Base-by-base conservation (phyloP, 2,888 invertebrate genomes). In the Drosophila anceps region DNA sequence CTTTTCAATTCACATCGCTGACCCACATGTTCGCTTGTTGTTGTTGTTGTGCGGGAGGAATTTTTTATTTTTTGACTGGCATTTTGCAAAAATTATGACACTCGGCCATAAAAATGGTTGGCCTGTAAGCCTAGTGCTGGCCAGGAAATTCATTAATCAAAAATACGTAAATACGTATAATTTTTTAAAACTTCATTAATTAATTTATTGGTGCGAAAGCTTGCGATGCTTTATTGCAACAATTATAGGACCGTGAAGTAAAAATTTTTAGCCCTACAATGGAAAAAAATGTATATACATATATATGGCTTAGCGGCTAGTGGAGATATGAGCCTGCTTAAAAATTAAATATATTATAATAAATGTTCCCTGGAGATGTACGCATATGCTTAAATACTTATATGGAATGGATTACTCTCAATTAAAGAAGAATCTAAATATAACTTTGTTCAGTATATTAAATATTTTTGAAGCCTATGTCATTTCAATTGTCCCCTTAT, bases 1-100 rank as follows among this genome's bases (percentile, higher is more conserved):
- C 66, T 88, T 84, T 88, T 70, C 76, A 79, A 81, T 81, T 81
- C 79, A 81, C 63, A 75, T 71, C 66, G 82, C 84, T 84, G 84
- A 84, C 89, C 84, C 79, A 89, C 73, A 84, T 88, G 75, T 77
- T 15, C 54, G 54, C 54, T 65, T 65, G 35, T 48, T 66, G 44
- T 55, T 29, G 18, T 51, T 64, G 27, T 35, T 54, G 55, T 55
- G 77, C 50, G 55, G 64, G 53, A 39, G 54, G n/a, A 48, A 43
- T 63, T 37, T 12, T 62, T 61, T 20, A 13, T 51, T 65, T 65
- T 53, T 48, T 20, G 68, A 61, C 59, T 59, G 66, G 43, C 62
- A 27, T 65, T 81, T 79, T 50, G 54, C 61, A 60, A 53, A 73
- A 73, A 66, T 65, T 65, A 62, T 73, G 59, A 60, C 65, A 72